Conservation (phyloP, 2,888 invertebrate species). For the Drepanosiphum platanoidis region DNA sequence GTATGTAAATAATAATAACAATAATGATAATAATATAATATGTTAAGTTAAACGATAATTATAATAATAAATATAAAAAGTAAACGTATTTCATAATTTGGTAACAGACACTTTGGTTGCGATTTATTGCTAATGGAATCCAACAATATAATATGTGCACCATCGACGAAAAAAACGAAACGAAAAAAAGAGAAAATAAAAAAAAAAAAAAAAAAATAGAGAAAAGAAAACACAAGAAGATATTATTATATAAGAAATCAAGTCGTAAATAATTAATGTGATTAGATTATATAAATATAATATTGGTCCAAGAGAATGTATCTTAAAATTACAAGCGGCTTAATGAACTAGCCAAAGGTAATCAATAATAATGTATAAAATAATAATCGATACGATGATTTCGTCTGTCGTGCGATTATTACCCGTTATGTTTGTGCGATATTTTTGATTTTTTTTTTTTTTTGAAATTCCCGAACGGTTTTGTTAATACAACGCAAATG, state of each 20-base stretch:
- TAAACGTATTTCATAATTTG: conserved; percentile 49
- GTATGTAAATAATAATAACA: conserved; percentile 38
- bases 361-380: conserved; percentile 38
- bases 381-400: conserved; percentile 18
- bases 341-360: conserved; percentile 54
- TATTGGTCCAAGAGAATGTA: conserved; percentile 61
- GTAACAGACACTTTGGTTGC: conserved; percentile 61
- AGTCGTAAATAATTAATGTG: conserved; percentile 53
- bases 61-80: conserved; percentile 55
- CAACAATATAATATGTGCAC: conserved; percentile 43
- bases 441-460: conserved; percentile 37
- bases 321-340: conserved; percentile 57
- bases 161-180: conserved; percentile 40
- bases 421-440: conserved; percentile 21
- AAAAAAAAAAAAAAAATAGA: neutral
- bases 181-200: conserved; percentile 23
- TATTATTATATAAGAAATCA: too few relatives aligned
- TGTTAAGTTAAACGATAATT: conserved; percentile 8
- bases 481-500: conserved; percentile 26
- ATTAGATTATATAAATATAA: conserved; percentile 51
- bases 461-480: conserved; percentile 8
- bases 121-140: conserved; percentile 62
- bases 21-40: conserved; percentile 29
- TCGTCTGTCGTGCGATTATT: neutral
- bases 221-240: too few relatives aligned